Evolutionary conservation across 1,140 invertebrate species (phyloP).

Genomic region (Colletes latitarsis): DNA sequence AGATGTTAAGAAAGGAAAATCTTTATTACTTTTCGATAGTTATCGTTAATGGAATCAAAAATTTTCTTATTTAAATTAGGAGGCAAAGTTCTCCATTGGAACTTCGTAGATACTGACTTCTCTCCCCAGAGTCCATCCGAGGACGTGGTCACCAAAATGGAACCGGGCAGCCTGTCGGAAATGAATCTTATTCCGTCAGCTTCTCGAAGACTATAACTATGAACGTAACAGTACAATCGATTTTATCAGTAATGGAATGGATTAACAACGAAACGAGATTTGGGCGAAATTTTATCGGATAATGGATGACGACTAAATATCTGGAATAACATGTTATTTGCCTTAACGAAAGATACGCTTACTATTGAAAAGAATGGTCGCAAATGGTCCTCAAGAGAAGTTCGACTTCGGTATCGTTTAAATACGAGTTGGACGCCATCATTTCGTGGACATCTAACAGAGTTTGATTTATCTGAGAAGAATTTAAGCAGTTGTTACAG

Average conservation of each 20-base stretch:
- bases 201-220: constrained; percentile 70
- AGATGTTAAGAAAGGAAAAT: not conserved
- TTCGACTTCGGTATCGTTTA: constrained; percentile 61
- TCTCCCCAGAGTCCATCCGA: constrained; percentile 69
- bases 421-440: constrained; percentile 41
- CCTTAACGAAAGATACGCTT: constrained; percentile 37
- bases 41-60: not conserved
- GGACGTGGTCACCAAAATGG: constrained; percentile 64
- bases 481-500: not conserved
- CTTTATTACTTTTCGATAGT: not conserved
- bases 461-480: constrained; percentile 71
- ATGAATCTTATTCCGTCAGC: constrained; percentile 67
- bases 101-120: constrained; percentile 63
- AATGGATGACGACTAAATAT: too few relatives aligned
- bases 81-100: too few relatives aligned
- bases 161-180: constrained; percentile 63
- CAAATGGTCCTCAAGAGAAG: constrained; percentile 67
- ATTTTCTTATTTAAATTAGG: too few relatives aligned
- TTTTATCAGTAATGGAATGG: not conserved
- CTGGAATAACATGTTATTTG: too few relatives aligned
- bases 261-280: not conserved
- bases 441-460: constrained; percentile 64
- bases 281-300: too few relatives aligned
- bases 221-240: not conserved
- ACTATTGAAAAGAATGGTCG: constrained; percentile 71